A percentile compares a stretch with the other conserved stretches of the same genome.
These are phyloP conservation scores for Morpho achilles DNA, from an alignment of 2,888 invertebrate species.

Conservation along the genomic window DNA sequence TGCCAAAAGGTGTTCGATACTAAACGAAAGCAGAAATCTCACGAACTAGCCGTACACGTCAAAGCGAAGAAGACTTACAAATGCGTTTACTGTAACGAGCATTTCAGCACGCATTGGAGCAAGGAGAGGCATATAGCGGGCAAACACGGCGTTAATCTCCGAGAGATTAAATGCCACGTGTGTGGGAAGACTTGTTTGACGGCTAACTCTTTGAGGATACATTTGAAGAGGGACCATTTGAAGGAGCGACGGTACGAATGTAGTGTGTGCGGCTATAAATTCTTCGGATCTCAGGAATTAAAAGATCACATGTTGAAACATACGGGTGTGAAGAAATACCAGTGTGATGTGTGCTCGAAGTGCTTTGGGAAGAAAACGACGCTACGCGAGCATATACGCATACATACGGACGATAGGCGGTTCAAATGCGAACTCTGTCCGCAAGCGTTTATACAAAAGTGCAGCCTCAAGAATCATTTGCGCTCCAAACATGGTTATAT, in stretches of 20 bases:
- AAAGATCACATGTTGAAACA: conserved; percentile 51
- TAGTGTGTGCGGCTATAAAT: conserved; percentile 30
- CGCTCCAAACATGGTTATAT: conserved; percentile 21
- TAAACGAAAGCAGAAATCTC: conserved; percentile 4
- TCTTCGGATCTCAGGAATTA: conserved; percentile 42
- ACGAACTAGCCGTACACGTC: conserved; percentile 1
- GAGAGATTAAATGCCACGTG: conserved; percentile 32
- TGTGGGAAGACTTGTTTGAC: conserved; percentile 45
- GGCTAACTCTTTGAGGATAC: conserved; percentile 37
- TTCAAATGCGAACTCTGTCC: conserved; percentile 32
- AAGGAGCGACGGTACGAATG: conserved; percentile 34
- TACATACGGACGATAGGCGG: conserved; percentile 31
- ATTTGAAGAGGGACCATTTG: conserved; percentile 29
- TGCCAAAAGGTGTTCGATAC: conserved; percentile 9
- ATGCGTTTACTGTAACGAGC: conserved; percentile 39
- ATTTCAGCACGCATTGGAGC: conserved; percentile 20
- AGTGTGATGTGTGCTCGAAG: conserved; percentile 44
- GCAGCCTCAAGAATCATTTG: conserved; percentile 32
- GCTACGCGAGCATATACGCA: conserved; percentile 30
- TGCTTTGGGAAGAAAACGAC: conserved; percentile 37
- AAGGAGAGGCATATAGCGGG: conserved; percentile 34
- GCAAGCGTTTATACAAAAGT: conserved; percentile 35
- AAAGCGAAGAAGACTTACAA: conserved; percentile 24
- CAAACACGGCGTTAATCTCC: conserved; percentile 31
- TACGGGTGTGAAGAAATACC: conserved; percentile 38